Conservation (phyloP, 2,113 vertebrate species). For the Vulpes vulpes region DNA sequence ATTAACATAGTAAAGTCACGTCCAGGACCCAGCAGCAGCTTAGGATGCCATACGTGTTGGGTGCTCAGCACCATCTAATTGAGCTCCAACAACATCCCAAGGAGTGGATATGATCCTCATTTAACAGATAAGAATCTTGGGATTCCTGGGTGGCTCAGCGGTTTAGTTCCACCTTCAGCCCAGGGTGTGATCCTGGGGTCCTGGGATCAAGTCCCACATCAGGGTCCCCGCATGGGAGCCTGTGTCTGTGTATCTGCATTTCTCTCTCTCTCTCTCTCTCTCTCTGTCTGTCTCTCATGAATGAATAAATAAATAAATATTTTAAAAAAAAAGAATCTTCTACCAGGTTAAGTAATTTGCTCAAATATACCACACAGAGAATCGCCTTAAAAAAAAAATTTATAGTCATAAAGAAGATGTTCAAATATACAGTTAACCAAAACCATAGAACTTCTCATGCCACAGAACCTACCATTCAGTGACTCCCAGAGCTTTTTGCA, state of each 20-base stretch:
- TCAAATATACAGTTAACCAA: conserved; percentile 33
- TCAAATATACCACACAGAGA: background rate
- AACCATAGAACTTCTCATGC: conserved; percentile 2
- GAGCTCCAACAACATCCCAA: background rate
- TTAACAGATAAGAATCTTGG: background rate
- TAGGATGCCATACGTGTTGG: background rate
- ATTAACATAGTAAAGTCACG: background rate
- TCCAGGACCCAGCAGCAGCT: background rate
- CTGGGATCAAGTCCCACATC: too few relatives aligned
- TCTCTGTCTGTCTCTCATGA: too few relatives aligned
- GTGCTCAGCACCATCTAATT: background rate
- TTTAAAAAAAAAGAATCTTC: background rate
- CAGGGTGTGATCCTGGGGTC: too few relatives aligned
- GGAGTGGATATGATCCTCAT: background rate
- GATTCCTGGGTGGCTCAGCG: too few relatives aligned
- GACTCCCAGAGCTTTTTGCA: conserved; percentile 50
- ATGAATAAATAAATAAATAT: too few relatives aligned
- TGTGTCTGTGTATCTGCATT: too few relatives aligned
- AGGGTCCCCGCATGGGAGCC: too few relatives aligned
- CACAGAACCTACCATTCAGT: background rate
- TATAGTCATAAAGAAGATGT: conserved; percentile 36
- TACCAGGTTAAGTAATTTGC: background rate
- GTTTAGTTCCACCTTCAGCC: too few relatives aligned
- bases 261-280: too few relatives aligned
- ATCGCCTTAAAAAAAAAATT: background rate